phyloP scores from a whole-genome alignment of 2,888 invertebrate genomes.

The Plebejus argus region DNA sequence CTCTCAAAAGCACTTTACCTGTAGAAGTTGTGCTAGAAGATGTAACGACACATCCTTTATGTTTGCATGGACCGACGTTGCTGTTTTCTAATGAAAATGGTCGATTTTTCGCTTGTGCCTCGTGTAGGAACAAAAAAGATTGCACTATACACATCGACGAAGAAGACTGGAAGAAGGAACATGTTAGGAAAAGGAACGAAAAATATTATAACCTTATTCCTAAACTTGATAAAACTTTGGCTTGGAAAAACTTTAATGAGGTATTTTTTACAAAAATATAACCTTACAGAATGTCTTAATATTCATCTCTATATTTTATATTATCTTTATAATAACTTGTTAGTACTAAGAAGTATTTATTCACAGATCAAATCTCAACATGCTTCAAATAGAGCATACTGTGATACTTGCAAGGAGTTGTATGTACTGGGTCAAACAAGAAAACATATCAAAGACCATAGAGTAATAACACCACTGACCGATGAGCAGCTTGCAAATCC shows the following conservation, averaged over 20 bases:
- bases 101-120: slow-evolving; percentile 90
- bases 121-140: slow-evolving; percentile 88
- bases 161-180: slow-evolving; percentile 76
- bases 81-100: slow-evolving; percentile 83
- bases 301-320: neutral
- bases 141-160: slow-evolving; percentile 86
- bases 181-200: slow-evolving; percentile 67
- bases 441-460: slow-evolving; percentile 81
- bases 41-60: slow-evolving; percentile 83
- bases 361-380: slow-evolving; percentile 68
- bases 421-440: slow-evolving; percentile 60
- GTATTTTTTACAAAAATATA: slow-evolving; percentile 50
- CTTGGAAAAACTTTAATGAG: slow-evolving; percentile 77
- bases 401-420: slow-evolving; percentile 83
- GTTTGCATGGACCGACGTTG: slow-evolving; percentile 89
- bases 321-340: neutral
- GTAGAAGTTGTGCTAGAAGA: slow-evolving; percentile 80
- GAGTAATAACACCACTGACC: slow-evolving; percentile 72
- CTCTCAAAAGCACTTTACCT: slow-evolving; percentile 51
- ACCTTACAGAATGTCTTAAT: too few relatives aligned
- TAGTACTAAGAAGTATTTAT: neutral
- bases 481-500: slow-evolving; percentile 83
- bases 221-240: slow-evolving; percentile 75
- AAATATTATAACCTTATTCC: slow-evolving; percentile 71
- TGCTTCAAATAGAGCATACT: slow-evolving; percentile 80